Percentiles rank a stretch among this genome's conserved stretches.
Conservation (phyloP, 2,888 invertebrate species). For the Hesperia comma region DNA sequence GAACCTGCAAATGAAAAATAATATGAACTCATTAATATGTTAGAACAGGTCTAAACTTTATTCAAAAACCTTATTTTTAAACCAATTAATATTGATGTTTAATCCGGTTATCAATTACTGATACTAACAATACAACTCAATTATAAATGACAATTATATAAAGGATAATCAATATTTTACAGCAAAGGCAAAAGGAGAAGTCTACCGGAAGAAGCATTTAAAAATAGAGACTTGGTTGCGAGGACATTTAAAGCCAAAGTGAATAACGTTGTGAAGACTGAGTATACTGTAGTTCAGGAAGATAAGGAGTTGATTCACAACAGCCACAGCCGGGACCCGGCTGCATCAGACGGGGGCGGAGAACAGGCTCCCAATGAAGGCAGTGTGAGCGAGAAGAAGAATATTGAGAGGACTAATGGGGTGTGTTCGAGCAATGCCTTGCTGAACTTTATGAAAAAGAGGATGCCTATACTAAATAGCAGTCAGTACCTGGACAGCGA, state of each 20-base stretch:
- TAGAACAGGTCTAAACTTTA: too few species aligned
- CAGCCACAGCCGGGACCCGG: constrained; percentile 20
- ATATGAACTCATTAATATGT: too few species aligned
- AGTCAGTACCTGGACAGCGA: constrained; percentile 42
- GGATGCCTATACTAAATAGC: constrained; percentile 49
- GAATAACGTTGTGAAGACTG: neutral
- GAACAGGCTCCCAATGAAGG: neutral
- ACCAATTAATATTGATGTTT: too few species aligned
- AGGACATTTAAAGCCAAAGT: constrained; percentile 45
- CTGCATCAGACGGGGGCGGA: constrained; percentile 3
- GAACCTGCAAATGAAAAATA: too few species aligned
- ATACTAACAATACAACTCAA: too few species aligned
- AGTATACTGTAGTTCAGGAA: constrained; percentile 9
- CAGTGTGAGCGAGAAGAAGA: neutral
- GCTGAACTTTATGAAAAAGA: constrained; percentile 58
- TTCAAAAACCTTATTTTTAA: too few species aligned
- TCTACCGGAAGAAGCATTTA: constrained; percentile 50
- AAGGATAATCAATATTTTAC: constrained; percentile 36
- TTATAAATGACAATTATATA: too few species aligned
- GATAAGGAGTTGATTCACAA: constrained; percentile 22
- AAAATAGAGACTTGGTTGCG: constrained; percentile 43
- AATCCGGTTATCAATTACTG: too few species aligned
- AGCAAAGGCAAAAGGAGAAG: constrained; percentile 74
- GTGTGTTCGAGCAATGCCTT: constrained; percentile 46
- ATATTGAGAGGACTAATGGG: constrained; percentile 6